Base-by-base conservation (phyloP, 2,888 invertebrate species). In the Noctua fimbriata region DNA sequence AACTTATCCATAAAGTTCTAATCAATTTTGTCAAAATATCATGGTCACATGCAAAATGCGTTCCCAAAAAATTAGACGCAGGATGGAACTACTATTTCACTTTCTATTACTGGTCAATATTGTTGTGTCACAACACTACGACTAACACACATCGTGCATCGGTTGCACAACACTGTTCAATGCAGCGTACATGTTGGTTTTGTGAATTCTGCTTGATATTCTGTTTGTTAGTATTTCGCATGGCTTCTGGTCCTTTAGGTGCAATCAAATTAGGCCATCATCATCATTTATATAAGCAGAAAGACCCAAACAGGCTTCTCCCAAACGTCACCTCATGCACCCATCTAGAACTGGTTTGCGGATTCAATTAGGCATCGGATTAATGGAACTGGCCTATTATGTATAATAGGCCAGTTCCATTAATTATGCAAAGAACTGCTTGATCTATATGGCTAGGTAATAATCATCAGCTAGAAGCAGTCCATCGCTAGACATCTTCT, bases 111-210 rank as follows among this genome's bases (percentile, higher is more conserved):
- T 55, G 9, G 3, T 32, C 3, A 32, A 82, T 78, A 74, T 58
- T 74, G 55, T 67, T 76, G 52, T 78, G 49, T 24, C 49, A 69
- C 65, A 69, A 52, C 73, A 73, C 67, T 69, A 69, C 60, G n/a
- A 16, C 24, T 49, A 2, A 24, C 36, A 71, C 69, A 4, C 36
- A 73, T n/a, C n/a, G n/a, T n/a, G n/a, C 66, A 66, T 70, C 60
- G 55, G 52, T 84, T 60, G n/a, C 66, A 73, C 73, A 81, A 80
- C 85, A 81, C 47, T 66, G 41, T 41, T 32, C 69, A 84, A 28
- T 55, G 69, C 49, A 58, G 71, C 41, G 49, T 28, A 69, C 55
- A 81, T 85, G 72, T 85, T 83, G 73, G 55, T 81, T 85, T 70
- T 76, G 70, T 71, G 52, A 65, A 85, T 65, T 69, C 58, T 58